Evolutionary conservation across 2,888 invertebrate genomes (phyloP).

Genomic region (Stenoptilia bipunctidactyla): DNA sequence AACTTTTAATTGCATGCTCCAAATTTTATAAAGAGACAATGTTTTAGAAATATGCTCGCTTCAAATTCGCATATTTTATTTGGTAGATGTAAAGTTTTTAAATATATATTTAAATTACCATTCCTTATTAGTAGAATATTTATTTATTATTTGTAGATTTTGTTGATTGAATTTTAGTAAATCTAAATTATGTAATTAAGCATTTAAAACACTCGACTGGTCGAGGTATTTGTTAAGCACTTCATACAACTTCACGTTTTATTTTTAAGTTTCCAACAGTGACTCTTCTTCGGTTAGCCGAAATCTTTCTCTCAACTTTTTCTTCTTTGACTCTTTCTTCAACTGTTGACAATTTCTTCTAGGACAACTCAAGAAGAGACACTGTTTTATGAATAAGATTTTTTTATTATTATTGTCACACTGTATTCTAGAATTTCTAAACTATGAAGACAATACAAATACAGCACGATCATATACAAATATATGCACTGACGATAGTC

Average conservation of each 20-base stretch:
- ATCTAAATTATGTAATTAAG: neutral
- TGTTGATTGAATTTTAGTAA: neutral
- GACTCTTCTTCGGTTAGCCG: too few species aligned
- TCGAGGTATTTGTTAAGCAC: conserved; percentile 34
- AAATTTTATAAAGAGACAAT: conserved; percentile 12
- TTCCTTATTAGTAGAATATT: conserved; percentile 47
- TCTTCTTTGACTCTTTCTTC: too few species aligned
- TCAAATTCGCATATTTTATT: conserved; percentile 24
- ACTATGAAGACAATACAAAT: conserved; percentile 21
- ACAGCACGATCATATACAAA: too few species aligned
- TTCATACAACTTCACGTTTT: conserved; percentile 21
- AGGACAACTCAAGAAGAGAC: too few species aligned
- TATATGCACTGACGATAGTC: conserved; percentile 41
- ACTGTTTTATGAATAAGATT: neutral
- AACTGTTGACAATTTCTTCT: too few species aligned
- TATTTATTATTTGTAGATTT: conserved; percentile 22
- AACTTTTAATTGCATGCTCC: conserved; percentile 58
- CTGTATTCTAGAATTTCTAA: conserved; percentile 12
- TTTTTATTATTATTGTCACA: conserved; percentile 3
- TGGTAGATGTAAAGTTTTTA: conserved; percentile 18
- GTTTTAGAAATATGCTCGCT: conserved; percentile 18
- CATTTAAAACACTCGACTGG: conserved; percentile 36
- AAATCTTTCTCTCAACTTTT: too few species aligned
- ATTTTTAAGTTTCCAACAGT: neutral
- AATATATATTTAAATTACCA: conserved; percentile 39